Percentiles rank a stretch among this genome's conserved stretches.
These are phyloP conservation scores for Helicoverpa armigera DNA, from an alignment of 1,140 invertebrate species.

Conservation along the genomic window DNA sequence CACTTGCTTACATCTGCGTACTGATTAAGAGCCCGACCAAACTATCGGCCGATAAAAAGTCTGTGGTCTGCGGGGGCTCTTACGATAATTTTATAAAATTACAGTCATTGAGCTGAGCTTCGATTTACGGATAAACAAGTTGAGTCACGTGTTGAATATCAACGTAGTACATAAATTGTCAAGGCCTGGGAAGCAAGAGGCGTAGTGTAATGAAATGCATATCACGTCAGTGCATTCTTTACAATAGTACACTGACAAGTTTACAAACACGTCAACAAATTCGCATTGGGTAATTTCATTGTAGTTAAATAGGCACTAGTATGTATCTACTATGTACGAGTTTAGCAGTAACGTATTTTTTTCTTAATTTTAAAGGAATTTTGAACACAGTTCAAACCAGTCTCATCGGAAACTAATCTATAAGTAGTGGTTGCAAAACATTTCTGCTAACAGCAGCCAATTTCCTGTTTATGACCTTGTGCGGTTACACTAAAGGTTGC, in stretches of 20 bases:
- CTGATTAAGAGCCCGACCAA: too few species aligned
- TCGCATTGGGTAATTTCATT: too few species aligned
- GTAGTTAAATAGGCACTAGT: too few species aligned
- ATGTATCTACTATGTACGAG: too few species aligned
- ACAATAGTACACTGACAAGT: slow-evolving; percentile 43
- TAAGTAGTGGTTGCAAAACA: slow-evolving; percentile 9
- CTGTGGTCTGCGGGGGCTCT: too few species aligned
- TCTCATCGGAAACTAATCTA: background rate
- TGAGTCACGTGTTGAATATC: slow-evolving; percentile 61
- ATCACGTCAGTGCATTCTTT: slow-evolving; percentile 61
- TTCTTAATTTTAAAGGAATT: too few species aligned
- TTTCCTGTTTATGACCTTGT: slow-evolving; percentile 46
- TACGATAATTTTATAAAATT: slow-evolving; percentile 75
- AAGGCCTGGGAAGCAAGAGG: slow-evolving; percentile 10
- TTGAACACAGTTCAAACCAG: too few species aligned
- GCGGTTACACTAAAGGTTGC: background rate
- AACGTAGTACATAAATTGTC: slow-evolving; percentile 47
- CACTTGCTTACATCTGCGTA: too few species aligned
- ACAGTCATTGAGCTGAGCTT: slow-evolving; percentile 67
- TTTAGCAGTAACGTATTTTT: too few species aligned
- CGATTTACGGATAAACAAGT: slow-evolving; percentile 67
- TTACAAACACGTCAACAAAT: too few species aligned
- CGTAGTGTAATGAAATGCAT: slow-evolving; percentile 57
- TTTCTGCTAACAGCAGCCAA: background rate
- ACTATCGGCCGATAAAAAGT: too few species aligned